Evolutionary conservation across 1,140 invertebrate genomes (phyloP), one percentile per base, ranked within the genome.

Genomic region (Sesamia nonagrioides): DNA sequence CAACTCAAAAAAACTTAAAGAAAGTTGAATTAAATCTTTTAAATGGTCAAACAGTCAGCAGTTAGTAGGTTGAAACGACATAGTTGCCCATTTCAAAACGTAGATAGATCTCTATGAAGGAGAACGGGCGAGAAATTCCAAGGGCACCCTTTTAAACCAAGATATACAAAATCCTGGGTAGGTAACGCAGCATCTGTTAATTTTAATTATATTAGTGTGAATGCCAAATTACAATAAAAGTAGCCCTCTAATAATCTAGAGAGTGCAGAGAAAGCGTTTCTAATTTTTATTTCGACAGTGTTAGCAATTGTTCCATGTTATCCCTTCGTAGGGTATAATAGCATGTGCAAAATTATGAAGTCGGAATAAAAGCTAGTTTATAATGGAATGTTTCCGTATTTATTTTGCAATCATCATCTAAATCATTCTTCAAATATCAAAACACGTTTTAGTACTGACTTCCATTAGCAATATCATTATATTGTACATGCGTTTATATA

Each of bases 391-490:
- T 42, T 42, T 40, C 61, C 40, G 61, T 66, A 21, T 66, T 66
- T 66, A 66, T 66, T 37, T 66, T 66, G 37, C 61, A 42, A 40
- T 42, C 37, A 63, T 18, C 35, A 66, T 66, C 17, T 66, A 66
- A 66, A 66, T 66, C 61, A 42, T 42, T 66, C 61, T 42, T 66
- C 37, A 66, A 66, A 66, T 66, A 66, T 66, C 37, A 42, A n/a
- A 42, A 42, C 61, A 13, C 11, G 37, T 18, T 42, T 66, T 66
- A 66, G 37, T 66, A 17, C 61, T 42, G 37, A 66, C 61, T 66
- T 66, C 61, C 61, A 37, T 66, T 66, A 66, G 37, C 61, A 66
- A 17, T 66, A 66, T n/a, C 37, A 66, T 66, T 66, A 17, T 42
- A 66, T 21, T 66, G 61, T 42, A 18, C 33, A 21, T 42, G 33